Conservation (phyloP, 2,797 vertebrate species). For the Catharus ustulatus region DNA sequence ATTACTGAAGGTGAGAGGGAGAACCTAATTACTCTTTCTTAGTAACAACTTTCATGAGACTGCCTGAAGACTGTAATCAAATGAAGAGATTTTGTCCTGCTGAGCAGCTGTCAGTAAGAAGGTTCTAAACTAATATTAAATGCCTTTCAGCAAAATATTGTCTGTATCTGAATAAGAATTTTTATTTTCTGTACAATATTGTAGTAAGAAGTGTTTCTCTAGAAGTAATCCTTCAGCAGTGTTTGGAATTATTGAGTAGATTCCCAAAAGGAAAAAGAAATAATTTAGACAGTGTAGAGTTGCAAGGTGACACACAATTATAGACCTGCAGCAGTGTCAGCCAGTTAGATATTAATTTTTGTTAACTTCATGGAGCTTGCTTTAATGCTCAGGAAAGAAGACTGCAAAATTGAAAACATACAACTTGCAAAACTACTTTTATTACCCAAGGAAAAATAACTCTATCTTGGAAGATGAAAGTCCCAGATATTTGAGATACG, state of each 20-base stretch:
- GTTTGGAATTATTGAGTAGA: constrained; percentile 29
- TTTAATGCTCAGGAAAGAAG: background rate
- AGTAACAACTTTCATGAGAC: background rate
- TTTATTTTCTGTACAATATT: constrained; percentile 10
- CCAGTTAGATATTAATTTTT: constrained; percentile 50
- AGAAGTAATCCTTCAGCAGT: constrained; percentile 36
- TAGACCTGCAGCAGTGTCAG: background rate
- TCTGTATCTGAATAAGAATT: constrained; percentile 8
- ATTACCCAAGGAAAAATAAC: background rate
- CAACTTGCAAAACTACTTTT: constrained; percentile 3
- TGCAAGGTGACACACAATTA: constrained; percentile 39
- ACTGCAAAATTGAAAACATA: background rate
- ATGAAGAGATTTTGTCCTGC: constrained; percentile 41
- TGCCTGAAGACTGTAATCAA: constrained; percentile 25
- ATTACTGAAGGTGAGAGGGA: background rate
- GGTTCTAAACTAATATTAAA: constrained; percentile 25
- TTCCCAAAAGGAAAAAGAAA: constrained; percentile 56
- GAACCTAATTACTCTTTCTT: background rate
- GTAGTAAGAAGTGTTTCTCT: constrained; percentile 55
- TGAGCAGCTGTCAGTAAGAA: constrained; percentile 35
- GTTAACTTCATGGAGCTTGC: constrained; percentile 19
- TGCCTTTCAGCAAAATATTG: constrained; percentile 17
- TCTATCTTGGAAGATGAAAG: background rate
- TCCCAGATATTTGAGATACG: background rate
- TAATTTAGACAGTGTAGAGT: constrained; percentile 56